Base-by-base conservation (phyloP, 1,140 invertebrate genomes). In the Nymphalis io region DNA sequence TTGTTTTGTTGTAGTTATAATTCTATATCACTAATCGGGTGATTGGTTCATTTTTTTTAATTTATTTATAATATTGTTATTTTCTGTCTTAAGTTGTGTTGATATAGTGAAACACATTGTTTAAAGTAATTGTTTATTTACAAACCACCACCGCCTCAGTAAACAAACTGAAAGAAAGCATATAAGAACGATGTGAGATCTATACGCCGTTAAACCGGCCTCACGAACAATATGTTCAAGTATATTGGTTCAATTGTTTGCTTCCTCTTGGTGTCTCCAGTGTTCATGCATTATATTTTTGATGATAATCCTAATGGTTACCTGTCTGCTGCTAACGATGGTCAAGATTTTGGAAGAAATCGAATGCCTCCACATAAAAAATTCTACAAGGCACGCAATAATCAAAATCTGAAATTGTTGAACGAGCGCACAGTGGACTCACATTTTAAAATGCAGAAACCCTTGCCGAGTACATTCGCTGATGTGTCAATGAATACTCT, bases 291-390 rank as follows among this genome's bases (percentile, higher is more conserved):
- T 55, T 82, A 85, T 60, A 77, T 83, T 0, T 83, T 81, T 60
- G 78, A 86, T 33, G 83, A 84, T 12, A 78, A 68, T 27, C 74
- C 79, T 1, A 77, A 72, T 10, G 76, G 79, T 8, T 84, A 77
- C 44, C 44, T 83, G 0, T 60, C 69, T 6, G n/a, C 72, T 1
- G 65, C 64, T 0, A 72, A 67, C 16, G 69, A 20, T 48, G 53
- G 68, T 21, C 73, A 57, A 18, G n/a, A 62, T 2, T 79, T 75
- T 51, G 15, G 71, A 3, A 79, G 72, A 18, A 70, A 64, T 4
- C 63, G 61, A 57, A 40, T 79, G 12, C 75, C 73, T 33, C 73
- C 33, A 2, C 73, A 74, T 16, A 85, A 78, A 48, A 83, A 80
- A 72, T 79, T 79, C 63, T 83, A 74, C 48, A 66, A 75, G 13